Base-by-base conservation (phyloP, 2,888 invertebrate species). In the Darwinula stevensoni region DNA sequence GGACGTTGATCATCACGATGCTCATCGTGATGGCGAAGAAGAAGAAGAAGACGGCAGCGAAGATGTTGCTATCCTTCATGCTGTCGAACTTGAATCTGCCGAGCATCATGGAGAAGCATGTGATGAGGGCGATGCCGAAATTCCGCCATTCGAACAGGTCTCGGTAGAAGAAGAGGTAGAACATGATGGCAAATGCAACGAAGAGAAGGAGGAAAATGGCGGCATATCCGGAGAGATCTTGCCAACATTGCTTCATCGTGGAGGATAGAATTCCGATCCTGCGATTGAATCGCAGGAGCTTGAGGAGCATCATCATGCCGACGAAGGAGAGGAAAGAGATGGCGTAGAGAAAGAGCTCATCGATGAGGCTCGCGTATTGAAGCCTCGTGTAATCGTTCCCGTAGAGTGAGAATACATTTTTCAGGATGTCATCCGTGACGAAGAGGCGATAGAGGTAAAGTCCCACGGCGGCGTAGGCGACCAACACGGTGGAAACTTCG, bases 361-460 rank as follows among this genome's bases (percentile, higher is more conserved):
- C n/a, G n/a, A n/a, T 30, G 11, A 37, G 15, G 11, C 38, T 38
- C 3, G 38, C 32, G 14, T 36, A 43, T 30, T 45, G 44, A 32
- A 50, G 40, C 29, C 47, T 46, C 15, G 49, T 44, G 40, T 50
- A 49, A 4, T 44, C 42, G 35, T 48, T 50, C 4, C 50, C 49
- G 31, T 48, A 47, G 26, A 50, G 49, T 27, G 45, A 44, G 18
- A 45, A 45, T 43, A 59, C 57, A 12, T 42, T 41, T 2, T 43
- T 42, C 14, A 54, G 45, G 2, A 56, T 45, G 29, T 42, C 39
- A 27, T 47, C 43, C 3, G 52, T 49, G 30, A 44, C 41, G 6
- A 46, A 39, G 14, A 47, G 43, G 35, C 49, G 47, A 29, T 45
- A 47, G 26, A 47, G 44, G 41, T 53, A 56, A 43, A 55, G 47